Base-by-base conservation (phyloP, 2,888 invertebrate genomes). In the Pyrocoelia pectoralis region DNA sequence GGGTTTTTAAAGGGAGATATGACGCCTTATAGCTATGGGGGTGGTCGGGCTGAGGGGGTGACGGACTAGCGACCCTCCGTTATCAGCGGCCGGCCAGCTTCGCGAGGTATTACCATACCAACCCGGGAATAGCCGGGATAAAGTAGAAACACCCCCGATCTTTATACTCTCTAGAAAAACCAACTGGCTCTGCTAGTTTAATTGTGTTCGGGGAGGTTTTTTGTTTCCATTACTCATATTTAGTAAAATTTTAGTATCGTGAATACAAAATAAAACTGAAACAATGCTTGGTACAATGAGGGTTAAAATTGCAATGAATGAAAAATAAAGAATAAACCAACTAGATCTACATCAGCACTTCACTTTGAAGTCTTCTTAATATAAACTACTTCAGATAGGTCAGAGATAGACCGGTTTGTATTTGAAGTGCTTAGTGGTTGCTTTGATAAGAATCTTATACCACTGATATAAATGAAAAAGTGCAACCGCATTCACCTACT, bases 21-120 rank as follows among this genome's bases (percentile, higher is more conserved):
- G 58, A 56, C 62, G 56, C 59, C 62, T 66, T 68, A 59, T 57
- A 49, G 64, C 54, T 46, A 6, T 5, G 65, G 43, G 58, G 66
- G 54, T 48, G 60, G 56, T 29, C 48, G 60, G 57, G 63, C 29
- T 46, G 61, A 55, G 50, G 60, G 68, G 68, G 67, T 72, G 73
- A 74, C 73, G 74, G 77, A 78, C 75, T 74, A 71, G 75, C 79
- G 77, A 80, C 80, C 80, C 80, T 79, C 77, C 77, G 80, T 81
- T 81, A 81, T 81, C 81, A 81, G 81, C 77, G 78, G 75, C 76
- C 78, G 81, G 78, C 81, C 81, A 81, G 81, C 81, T 77, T 77
- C 76, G 76, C 78, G 74, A 77, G 78, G 80, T 77, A 80, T 80
- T 80, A 80, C 80, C 79, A 79, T 80, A 79, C 79, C 77, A 77